These are phyloP conservation scores for Drosophila lini DNA, from an alignment of 1,140 invertebrate genomes.

Conservation along the genomic window DNA sequence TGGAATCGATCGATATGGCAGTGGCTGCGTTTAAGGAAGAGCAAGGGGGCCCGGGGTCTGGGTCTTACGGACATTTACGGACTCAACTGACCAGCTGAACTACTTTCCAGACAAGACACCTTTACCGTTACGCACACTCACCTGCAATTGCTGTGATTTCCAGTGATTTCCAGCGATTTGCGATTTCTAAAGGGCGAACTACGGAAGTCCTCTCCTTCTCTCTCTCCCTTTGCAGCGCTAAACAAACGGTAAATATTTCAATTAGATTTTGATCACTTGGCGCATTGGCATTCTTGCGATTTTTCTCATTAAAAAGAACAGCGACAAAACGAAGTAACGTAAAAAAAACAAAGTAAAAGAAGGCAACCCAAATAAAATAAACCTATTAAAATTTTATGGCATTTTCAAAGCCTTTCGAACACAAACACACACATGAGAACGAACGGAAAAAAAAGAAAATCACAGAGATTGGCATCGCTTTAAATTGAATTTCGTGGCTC, in stretches of 20 bases:
- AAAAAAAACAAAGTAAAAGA: constrained; percentile 24
- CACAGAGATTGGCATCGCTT: constrained; percentile 24
- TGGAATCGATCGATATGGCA: constrained; percentile 55
- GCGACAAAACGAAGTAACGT: constrained; percentile 3
- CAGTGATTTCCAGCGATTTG: constrained; percentile 16
- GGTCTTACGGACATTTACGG: constrained; percentile 64
- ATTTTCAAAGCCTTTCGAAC: constrained; percentile 54
- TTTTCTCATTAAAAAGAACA: constrained; percentile 29
- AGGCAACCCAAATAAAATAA: constrained; percentile 51
- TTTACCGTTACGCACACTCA: constrained; percentile 60
- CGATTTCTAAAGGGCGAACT: constrained; percentile 10
- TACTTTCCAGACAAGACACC: constrained; percentile 62
- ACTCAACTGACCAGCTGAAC: constrained; percentile 74
- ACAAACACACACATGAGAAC: constrained; percentile 13
- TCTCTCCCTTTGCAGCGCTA: neutral
- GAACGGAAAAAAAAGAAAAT: constrained; percentile 6
- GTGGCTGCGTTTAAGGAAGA: neutral
- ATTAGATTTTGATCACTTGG: constrained; percentile 47
- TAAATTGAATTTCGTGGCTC: constrained; percentile 43
- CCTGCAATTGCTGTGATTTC: constrained; percentile 30
- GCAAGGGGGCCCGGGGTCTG: neutral
- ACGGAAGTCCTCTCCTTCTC: neutral
- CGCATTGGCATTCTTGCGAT: constrained; percentile 35
- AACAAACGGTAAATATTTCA: constrained; percentile 48
- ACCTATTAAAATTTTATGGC: constrained; percentile 59